A percentile compares a stretch with the other conserved stretches of the same genome.
Evolutionary conservation across 2,797 vertebrate genomes (phyloP).

Genomic region (Rhinichthys osculus): DNA sequence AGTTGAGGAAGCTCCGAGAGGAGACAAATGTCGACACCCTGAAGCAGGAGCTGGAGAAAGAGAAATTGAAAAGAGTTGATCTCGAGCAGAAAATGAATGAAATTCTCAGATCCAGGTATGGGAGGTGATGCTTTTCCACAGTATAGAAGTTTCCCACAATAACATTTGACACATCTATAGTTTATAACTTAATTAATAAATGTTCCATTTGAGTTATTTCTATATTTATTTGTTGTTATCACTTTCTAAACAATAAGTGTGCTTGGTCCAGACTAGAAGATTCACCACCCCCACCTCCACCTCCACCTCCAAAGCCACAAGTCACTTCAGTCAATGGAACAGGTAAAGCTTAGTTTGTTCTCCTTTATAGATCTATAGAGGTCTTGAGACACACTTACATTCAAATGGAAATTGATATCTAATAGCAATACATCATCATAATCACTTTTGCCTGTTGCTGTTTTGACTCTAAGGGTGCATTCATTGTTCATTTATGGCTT

Average conservation of each 20-base stretch:
- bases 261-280: constrained; percentile 80
- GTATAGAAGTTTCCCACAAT: neutral
- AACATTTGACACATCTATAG: neutral
- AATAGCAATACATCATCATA: neutral
- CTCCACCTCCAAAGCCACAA: constrained; percentile 77
- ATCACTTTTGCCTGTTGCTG: neutral
- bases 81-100: constrained; percentile 91
- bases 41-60: constrained; percentile 91
- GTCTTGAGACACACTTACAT: neutral
- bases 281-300: constrained; percentile 75
- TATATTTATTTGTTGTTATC: constrained; percentile 16
- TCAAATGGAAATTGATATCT: neutral
- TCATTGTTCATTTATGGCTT: neutral
- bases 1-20: constrained; percentile 91
- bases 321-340: constrained; percentile 73
- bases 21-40: constrained; percentile 87
- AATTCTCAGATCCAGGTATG: constrained; percentile 83
- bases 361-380: neutral
- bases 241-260: constrained; percentile 5
- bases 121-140: neutral
- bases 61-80: constrained; percentile 84
- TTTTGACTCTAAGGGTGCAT: neutral
- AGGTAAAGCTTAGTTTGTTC: constrained; percentile 70
- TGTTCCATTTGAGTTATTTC: neutral
- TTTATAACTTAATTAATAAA: neutral